Evolutionary conservation across 2,888 invertebrate species (phyloP), one percentile per base, ranked within the genome.

Genomic region (Ommatoiulus sabulosus): DNA sequence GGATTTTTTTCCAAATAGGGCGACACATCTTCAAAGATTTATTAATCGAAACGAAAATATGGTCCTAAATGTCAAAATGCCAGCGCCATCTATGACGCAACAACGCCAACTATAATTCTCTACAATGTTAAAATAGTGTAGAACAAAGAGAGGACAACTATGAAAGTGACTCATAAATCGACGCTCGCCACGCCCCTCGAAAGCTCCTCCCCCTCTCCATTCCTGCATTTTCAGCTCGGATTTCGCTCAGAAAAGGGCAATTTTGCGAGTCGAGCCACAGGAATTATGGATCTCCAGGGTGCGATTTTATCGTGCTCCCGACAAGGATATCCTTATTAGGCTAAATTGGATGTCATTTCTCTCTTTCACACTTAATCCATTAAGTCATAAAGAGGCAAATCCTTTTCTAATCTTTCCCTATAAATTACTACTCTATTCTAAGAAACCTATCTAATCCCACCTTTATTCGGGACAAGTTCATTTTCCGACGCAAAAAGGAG

Each of bases 311-410:
- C 85, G 44, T 43, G 43, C 85, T 85, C 43, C 43, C 4, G 85
- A 85, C 43, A 85, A 35, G 43, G 85, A 85, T 44, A 43, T 15
- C 85, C 43, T 85, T 85, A 85, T 85, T 43, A 85, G 85, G 43
- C 43, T 44, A 43, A 87, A 87, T 46, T 87, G 87, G 48, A 35
- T 87, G 48, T 48, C 87, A 87, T 87, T 87, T 52, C 87, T 87
- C 52, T 87, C 87, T 52, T 44, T 87, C 87, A 46, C 48, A 35
- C 35, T 87, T 87, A 87, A 87, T 87, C 87, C 87, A 87, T 87
- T 87, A 87, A 87, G 46, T 48, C 87, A 87, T 87, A 35, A 48
- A 87, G 87, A 87, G 46, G 87, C 44, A 87, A 48, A 44, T 46
- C 48, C 48, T 48, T n/a, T 52, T 44, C 46, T 87, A 87, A 87